These are phyloP conservation scores for Zosterops lateralis DNA, from an alignment of 2,113 vertebrate genomes.

Conservation along the genomic window DNA sequence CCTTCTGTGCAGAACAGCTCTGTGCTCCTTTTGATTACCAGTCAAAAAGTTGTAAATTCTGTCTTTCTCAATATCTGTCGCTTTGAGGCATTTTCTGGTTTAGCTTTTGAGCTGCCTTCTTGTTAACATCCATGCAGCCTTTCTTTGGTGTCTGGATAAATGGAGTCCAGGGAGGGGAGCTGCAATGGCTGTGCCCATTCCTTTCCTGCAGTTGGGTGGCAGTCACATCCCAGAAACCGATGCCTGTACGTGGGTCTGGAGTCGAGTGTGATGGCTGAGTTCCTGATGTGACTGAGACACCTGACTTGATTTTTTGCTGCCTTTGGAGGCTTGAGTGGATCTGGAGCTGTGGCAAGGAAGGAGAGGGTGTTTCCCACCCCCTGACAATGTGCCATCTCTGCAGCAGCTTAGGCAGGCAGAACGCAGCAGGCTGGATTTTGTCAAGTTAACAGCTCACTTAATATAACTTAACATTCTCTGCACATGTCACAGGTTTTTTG, in stretches of 20 bases:
- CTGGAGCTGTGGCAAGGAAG: background rate
- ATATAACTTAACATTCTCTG: background rate
- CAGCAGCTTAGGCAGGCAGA: background rate
- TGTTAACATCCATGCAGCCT: background rate
- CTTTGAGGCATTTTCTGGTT: slow-evolving; percentile 16
- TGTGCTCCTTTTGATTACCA: background rate
- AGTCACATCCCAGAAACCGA: background rate
- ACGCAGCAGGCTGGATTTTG: slow-evolving; percentile 3
- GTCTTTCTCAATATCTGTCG: background rate
- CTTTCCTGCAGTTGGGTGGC: slow-evolving; percentile 25
- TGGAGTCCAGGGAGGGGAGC: background rate
- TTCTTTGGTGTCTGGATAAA: background rate
- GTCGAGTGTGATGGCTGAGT: background rate
- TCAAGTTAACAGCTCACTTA: slow-evolving; percentile 16
- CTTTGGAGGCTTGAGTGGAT: background rate
- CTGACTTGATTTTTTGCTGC: background rate
- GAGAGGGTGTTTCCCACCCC: background rate
- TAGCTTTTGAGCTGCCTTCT: slow-evolving; percentile 18
- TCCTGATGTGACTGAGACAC: background rate
- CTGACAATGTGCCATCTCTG: background rate
- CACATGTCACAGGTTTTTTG: slow-evolving; percentile 32
- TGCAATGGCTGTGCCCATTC: background rate
- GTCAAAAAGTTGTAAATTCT: background rate
- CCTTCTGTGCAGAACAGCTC: background rate
- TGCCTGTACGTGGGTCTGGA: background rate